These are phyloP conservation scores for Scortum barcoo DNA, from an alignment of 2,113 vertebrate genomes.

Conservation along the genomic window DNA sequence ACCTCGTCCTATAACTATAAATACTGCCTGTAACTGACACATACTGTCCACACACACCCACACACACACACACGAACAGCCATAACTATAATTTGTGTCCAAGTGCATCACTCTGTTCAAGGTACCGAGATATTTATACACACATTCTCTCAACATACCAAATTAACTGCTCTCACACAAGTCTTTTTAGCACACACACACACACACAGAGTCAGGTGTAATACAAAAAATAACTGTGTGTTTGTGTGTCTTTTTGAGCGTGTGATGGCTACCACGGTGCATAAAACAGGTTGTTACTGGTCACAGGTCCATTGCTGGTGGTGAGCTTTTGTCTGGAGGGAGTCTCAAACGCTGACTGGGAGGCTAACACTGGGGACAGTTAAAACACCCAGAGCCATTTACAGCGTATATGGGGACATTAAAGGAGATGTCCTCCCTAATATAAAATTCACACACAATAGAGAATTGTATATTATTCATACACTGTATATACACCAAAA, in stretches of 20 bases:
- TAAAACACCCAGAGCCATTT: constrained; percentile 56
- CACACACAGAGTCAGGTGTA: constrained; percentile 3
- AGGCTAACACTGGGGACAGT: constrained; percentile 23
- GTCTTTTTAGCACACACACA: constrained; percentile 10
- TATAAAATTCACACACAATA: constrained; percentile 9
- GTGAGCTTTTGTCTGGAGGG: constrained; percentile 25
- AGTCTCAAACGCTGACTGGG: constrained; percentile 16
- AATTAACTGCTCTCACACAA: constrained; percentile 53
- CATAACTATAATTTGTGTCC: constrained; percentile 70
- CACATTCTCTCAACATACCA: constrained; percentile 37
- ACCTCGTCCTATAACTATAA: constrained; percentile 64
- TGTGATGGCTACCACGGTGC: neutral
- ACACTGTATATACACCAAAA: constrained; percentile 3
- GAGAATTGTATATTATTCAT: constrained; percentile 12
- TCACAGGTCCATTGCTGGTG: constrained; percentile 30
- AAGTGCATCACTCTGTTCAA: constrained; percentile 64
- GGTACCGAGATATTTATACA: constrained; percentile 60
- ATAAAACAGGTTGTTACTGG: constrained; percentile 36
- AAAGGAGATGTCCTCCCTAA: constrained; percentile 13
- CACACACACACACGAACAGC: constrained; percentile 25
- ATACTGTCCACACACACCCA: constrained; percentile 22
- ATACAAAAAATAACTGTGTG: neutral
- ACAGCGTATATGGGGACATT: constrained; percentile 26
- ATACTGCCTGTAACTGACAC: constrained; percentile 56
- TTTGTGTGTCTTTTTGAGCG: neutral